A percentile compares a stretch with the other conserved stretches of the same genome.
phyloP scores from a whole-genome alignment of 2,888 invertebrate species.

The Ornithoptera alexandrae region DNA sequence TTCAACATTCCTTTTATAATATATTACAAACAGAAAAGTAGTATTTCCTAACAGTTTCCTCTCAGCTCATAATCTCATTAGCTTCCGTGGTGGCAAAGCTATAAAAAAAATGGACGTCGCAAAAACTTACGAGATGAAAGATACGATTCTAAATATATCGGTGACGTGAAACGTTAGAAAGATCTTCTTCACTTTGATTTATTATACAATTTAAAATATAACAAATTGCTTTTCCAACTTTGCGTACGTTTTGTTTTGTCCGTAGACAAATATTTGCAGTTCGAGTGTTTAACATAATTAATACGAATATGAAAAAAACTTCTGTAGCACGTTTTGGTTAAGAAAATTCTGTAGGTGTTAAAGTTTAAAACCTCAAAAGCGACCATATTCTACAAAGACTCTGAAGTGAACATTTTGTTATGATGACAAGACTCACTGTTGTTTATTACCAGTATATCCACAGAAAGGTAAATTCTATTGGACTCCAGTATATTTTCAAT shows the following conservation, averaged over 20 bases:
- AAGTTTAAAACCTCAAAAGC: no score
- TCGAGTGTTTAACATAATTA: neutral
- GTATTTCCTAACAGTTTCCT: conserved; percentile 9
- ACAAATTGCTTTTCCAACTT: conserved; percentile 69
- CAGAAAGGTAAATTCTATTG: no score
- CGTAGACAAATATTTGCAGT: conserved; percentile 18
- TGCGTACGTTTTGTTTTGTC: conserved; percentile 33
- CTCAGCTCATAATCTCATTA: conserved; percentile 56
- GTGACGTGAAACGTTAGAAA: conserved; percentile 70
- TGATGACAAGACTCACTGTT: no score
- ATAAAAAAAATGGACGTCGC: conserved; percentile 53
- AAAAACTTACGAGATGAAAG: conserved; percentile 72
- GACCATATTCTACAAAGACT: no score
- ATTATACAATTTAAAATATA: conserved; percentile 60
- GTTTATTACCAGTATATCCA: no score
- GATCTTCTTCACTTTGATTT: conserved; percentile 62
- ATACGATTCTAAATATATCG: conserved; percentile 73
- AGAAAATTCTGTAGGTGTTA: no score
- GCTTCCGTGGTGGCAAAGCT: conserved; percentile 51
- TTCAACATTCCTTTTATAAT: neutral
- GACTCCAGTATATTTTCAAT: no score
- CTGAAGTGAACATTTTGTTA: no score
- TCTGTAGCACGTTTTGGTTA: no score
- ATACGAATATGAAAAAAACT: no score
- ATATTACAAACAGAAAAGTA: neutral